These are phyloP conservation scores for Chloroceryle inda DNA, from an alignment of 2,797 vertebrate genomes.

Conservation along the genomic window DNA sequence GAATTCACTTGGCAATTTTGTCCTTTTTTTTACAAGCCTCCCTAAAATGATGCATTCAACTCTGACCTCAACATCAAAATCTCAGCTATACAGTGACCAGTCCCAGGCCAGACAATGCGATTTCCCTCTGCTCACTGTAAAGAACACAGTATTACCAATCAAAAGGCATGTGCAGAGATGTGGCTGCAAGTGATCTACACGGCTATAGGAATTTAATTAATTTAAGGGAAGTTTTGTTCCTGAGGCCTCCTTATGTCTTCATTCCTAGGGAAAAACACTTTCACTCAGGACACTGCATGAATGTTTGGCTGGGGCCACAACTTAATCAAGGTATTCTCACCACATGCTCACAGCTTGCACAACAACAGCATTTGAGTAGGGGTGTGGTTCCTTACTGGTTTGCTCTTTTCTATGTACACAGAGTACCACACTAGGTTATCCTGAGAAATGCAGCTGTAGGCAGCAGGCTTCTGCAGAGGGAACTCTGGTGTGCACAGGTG, in stretches of 20 bases:
- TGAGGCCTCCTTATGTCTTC: not conserved
- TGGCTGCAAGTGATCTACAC: not conserved
- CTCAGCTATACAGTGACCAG: fast-evolving
- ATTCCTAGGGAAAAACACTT: not conserved
- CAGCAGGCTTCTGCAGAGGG: not conserved
- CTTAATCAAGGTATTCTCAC: constrained; percentile 16
- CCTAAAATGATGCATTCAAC: not conserved
- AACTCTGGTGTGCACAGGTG: not conserved
- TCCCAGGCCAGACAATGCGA: not conserved
- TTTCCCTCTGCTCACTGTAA: not conserved
- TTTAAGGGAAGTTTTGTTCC: not conserved
- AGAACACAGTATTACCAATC: not conserved
- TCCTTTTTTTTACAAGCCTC: not conserved
- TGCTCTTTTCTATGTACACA: not conserved
- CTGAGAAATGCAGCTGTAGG: not conserved
- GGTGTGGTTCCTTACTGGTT: not conserved
- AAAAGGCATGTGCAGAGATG: not conserved
- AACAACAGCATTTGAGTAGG: fast-evolving
- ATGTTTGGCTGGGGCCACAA: not conserved
- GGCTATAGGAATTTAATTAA: not conserved
- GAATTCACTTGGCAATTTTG: not conserved
- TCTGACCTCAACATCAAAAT: not conserved
- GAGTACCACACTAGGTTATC: not conserved
- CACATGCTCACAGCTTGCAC: not conserved
- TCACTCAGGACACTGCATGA: not conserved